A percentile compares a stretch with the other conserved stretches of the same genome.
phyloP scores from a whole-genome alignment of 1,140 invertebrate species.

The Drosophila sp. region DNA sequence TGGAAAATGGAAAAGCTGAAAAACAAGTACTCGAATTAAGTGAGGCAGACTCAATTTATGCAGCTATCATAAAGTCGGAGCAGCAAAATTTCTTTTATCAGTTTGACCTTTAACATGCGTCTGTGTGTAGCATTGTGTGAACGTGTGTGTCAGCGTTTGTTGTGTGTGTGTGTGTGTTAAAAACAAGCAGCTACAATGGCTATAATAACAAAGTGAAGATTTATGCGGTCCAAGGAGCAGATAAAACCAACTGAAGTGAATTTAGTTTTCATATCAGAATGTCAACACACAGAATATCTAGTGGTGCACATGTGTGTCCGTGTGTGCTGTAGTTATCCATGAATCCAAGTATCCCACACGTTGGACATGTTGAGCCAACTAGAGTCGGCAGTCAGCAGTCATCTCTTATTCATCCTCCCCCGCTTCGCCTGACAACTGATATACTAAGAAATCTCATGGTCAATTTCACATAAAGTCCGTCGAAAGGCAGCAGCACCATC shows the following conservation, averaged over 20 bases:
- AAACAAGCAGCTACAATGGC: constrained; percentile 23
- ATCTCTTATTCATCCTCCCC: constrained; percentile 5
- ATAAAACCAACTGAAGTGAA: constrained; percentile 53
- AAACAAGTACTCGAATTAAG: constrained; percentile 1
- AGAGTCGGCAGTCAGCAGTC: not conserved
- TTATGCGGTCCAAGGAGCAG: constrained; percentile 29
- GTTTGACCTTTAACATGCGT: constrained; percentile 53
- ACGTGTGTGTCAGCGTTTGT: constrained; percentile 8
- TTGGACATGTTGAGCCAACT: constrained; percentile 16
- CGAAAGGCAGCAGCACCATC: constrained; percentile 19
- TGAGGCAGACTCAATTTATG: constrained; percentile 44
- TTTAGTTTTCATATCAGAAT: constrained; percentile 47
- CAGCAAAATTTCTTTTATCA: constrained; percentile 42
- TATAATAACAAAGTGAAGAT: constrained; percentile 17
- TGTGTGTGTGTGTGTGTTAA: not conserved
- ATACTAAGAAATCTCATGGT: constrained; percentile 65
- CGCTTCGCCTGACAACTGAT: constrained; percentile 16
- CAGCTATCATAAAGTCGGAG: constrained; percentile 44
- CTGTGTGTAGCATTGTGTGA: not conserved
- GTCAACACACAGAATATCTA: constrained; percentile 48
- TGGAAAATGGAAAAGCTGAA: not conserved
- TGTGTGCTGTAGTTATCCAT: not conserved
- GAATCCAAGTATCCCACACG: constrained; percentile 3
- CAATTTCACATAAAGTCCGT: constrained; percentile 57
- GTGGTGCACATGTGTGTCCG: constrained; percentile 1